Evolutionary conservation across 2,888 invertebrate genomes (phyloP), one percentile per base, ranked within the genome.

Genomic region (Lithophane ornitopus): DNA sequence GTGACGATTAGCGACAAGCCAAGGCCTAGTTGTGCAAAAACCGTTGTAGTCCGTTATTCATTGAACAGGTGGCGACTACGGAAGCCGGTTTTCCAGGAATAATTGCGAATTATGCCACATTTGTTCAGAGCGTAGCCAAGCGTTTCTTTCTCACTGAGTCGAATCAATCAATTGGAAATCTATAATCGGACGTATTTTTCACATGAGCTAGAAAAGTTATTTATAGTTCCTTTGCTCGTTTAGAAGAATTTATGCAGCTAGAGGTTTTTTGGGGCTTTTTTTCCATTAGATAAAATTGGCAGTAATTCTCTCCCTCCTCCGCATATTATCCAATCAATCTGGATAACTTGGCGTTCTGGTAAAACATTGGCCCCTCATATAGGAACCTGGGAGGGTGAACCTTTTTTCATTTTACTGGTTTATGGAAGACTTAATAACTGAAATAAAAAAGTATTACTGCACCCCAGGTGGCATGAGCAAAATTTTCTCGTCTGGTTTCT

Each of bases 21-120:
- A 89, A 93, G 92, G 90, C 93, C 93, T 91, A 93, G 90, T 93
- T 94, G 94, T 94, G 93, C 94, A 92, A 93, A 94, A 94, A 92
- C 94, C 94, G 93, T 94, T 93, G 92, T 87, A 88, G 89, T 87
- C 94, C 94, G 94, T 94, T 94, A 94, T 89, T 85, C 89, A 90
- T 84, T 88, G 87, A 90, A 88, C 91, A 90, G 90, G 87, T 87
- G 88, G 85, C 84, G 84, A 90, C 90, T 87, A 78, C 89, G 90
- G 92, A 92, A 91, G 90, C 89, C 85, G 81, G 87, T 85, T 90
- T 93, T 92, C 91, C 93, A 89, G 92, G 91, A 93, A 94, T 92
- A 91, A 93, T 93, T 88, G 91, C 89, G 89, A 92, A 92, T 92
- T 94, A 91, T 90, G 87, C 91, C 89, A 93, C 91, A 93, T 94